These are phyloP conservation scores for Ctenicera cuprea DNA, from an alignment of 2,888 invertebrate genomes.

Conservation along the genomic window DNA sequence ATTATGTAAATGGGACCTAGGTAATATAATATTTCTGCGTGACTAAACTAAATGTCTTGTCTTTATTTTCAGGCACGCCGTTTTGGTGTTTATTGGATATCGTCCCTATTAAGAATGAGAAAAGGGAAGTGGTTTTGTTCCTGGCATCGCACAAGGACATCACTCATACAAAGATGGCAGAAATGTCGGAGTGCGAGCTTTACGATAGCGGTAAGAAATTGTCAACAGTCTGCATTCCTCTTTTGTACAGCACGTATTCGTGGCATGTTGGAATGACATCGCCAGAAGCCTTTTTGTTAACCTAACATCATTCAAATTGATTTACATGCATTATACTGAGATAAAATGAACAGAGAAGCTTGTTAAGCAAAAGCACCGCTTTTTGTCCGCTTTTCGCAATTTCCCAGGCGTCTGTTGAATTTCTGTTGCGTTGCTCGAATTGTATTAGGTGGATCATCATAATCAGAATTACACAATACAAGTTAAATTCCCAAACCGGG, in stretches of 20 bases:
- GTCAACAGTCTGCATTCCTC: conserved; percentile 34
- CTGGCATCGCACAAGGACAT: conserved; percentile 98
- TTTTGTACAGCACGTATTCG: conserved; percentile 70
- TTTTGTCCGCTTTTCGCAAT: neutral
- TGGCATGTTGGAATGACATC: conserved; percentile 62
- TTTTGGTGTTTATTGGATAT: conserved; percentile 98
- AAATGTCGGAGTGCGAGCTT: conserved; percentile 88
- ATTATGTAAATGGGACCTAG: neutral
- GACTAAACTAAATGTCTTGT: neutral
- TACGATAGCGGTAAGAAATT: conserved; percentile 89
- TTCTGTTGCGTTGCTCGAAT: neutral
- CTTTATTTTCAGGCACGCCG: conserved; percentile 81
- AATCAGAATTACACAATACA: neutral
- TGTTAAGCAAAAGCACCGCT: neutral
- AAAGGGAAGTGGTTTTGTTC: conserved; percentile 96
- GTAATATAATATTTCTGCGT: neutral
- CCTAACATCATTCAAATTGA: conserved; percentile 15
- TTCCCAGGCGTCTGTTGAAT: neutral
- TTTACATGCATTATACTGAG: conserved; percentile 17
- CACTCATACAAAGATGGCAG: conserved; percentile 92
- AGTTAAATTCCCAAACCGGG: conserved; percentile 2
- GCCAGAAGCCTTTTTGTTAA: conserved; percentile 20
- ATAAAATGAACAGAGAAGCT: neutral
- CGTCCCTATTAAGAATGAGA: conserved; percentile 98
- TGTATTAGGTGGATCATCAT: neutral